Percentiles rank a stretch among this genome's conserved stretches.
These are phyloP conservation scores for Uromys caudimaculatus DNA, from an alignment of 2,797 vertebrate genomes.

Conservation along the genomic window DNA sequence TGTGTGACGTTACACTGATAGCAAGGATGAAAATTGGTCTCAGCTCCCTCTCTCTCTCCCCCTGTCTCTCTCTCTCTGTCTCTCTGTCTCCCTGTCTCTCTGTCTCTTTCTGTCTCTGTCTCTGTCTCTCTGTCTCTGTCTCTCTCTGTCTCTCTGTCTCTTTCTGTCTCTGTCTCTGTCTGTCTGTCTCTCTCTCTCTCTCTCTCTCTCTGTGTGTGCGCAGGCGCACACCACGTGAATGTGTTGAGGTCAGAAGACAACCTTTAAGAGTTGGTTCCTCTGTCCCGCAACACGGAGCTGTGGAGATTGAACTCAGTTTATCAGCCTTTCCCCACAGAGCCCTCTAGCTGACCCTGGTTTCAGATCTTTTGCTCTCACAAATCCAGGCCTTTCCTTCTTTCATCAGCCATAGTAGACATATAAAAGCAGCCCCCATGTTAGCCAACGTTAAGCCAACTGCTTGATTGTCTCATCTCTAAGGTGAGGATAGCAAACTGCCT, in stretches of 20 bases:
- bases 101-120: not conserved
- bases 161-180: no score
- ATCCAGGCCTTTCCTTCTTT: constrained; percentile 41
- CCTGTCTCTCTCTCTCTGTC: not conserved
- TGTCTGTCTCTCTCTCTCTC: no score
- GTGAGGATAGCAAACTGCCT: not conserved
- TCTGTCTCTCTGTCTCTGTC: no score
- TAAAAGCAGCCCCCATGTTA: constrained; percentile 21
- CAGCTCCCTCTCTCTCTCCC: not conserved
- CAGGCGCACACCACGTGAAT: not conserved
- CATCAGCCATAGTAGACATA: not conserved
- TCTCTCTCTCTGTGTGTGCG: no score
- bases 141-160: not conserved
- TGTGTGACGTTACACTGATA: not conserved
- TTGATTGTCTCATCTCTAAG: constrained; percentile 50
- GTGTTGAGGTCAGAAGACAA: not conserved
- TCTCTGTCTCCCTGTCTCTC: not conserved
- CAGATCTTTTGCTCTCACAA: constrained; percentile 1
- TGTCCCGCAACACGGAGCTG: not conserved
- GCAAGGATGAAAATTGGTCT: not conserved
- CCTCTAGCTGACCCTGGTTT: not conserved
- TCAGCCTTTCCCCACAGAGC: not conserved
- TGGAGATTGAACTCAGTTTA: not conserved
- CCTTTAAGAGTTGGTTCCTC: not conserved
- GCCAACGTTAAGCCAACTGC: not conserved